Conservation (phyloP, 2,113 vertebrate species). For the Ptilonorhynchus violaceus region DNA sequence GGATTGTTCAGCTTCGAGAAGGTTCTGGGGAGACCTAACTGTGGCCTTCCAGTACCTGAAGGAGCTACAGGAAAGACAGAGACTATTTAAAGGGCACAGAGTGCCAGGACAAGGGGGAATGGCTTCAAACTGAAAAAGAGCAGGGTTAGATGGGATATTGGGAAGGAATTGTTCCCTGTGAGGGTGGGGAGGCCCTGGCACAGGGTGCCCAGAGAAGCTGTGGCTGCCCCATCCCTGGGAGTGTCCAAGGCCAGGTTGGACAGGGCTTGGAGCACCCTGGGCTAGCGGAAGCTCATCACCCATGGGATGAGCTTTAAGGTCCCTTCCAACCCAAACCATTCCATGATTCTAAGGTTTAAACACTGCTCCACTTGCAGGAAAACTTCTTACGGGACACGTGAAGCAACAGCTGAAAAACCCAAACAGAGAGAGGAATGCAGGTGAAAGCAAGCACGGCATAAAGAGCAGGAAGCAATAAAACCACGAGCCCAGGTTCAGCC, state of each 20-base stretch:
- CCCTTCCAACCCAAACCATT: not conserved
- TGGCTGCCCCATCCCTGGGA: not conserved
- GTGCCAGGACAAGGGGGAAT: not conserved
- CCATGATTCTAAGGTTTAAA: not conserved
- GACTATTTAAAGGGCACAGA: not conserved
- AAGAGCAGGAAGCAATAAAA: not conserved
- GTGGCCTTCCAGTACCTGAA: not conserved
- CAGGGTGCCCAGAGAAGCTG: not conserved
- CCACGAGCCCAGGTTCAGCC: not conserved
- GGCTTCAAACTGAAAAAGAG: not conserved
- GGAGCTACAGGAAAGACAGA: not conserved
- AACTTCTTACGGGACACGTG: not conserved
- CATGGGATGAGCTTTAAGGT: accelerated
- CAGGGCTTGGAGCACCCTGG: not conserved
- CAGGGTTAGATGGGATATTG: accelerated
- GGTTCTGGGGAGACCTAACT: not conserved
- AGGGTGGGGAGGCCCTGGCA: not conserved
- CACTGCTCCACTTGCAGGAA: not conserved
- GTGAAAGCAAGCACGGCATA: not conserved
- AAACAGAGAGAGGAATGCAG: not conserved
- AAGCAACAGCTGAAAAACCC: not conserved
- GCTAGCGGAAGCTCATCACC: not conserved
- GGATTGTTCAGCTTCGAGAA: not conserved
- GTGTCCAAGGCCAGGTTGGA: not conserved
- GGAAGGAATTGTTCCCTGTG: not conserved